Conservation (phyloP, 2,113 vertebrate species). For the Heptranchias perlo region DNA sequence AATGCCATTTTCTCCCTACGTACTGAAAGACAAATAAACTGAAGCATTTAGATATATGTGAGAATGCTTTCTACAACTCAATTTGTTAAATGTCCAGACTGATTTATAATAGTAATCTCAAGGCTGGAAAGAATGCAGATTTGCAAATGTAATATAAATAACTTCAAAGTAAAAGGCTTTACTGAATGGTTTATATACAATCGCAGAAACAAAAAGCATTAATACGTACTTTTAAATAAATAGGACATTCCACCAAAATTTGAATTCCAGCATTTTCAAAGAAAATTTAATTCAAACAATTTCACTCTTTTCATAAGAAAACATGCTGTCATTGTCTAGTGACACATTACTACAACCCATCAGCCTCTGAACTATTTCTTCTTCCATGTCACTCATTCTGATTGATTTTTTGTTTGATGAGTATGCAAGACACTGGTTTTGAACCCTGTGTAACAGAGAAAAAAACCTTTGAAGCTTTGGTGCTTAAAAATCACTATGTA, state of each 20-base stretch:
- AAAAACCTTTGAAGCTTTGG: constrained; percentile 21
- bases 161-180: background rate
- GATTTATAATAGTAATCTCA: constrained; percentile 8
- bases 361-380: constrained; percentile 34
- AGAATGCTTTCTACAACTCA: background rate
- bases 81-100: background rate
- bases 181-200: background rate
- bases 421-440: constrained; percentile 27
- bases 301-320: background rate
- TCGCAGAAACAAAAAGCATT: background rate
- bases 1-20: background rate
- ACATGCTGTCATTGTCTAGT: background rate
- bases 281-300: constrained; percentile 6
- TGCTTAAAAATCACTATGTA: background rate
- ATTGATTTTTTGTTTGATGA: constrained; percentile 28
- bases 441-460: background rate
- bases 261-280: constrained; percentile 26
- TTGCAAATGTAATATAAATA: background rate
- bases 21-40: background rate
- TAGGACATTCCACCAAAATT: background rate
- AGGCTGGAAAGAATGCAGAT: background rate
- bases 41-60: background rate
- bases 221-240: background rate
- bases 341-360: constrained; percentile 20
- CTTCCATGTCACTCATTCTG: constrained; percentile 11